These are phyloP conservation scores for Marmota flaviventris DNA, from an alignment of 2,113 vertebrate genomes.

Conservation along the genomic window DNA sequence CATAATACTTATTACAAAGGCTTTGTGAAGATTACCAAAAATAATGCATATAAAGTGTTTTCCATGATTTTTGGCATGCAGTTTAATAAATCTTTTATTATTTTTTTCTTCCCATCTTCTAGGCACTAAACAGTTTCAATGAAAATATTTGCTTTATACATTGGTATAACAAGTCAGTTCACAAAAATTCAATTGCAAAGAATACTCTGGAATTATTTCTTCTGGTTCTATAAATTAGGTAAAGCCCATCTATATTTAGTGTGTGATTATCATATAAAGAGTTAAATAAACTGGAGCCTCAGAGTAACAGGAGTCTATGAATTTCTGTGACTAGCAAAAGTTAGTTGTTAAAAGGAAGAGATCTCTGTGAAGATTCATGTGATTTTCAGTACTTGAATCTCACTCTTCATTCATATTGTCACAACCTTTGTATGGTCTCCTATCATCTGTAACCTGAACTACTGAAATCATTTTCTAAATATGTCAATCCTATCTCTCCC, in stretches of 20 bases:
- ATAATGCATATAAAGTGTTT: neutral
- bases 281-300: neutral
- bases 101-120: neutral
- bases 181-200: neutral
- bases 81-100: neutral
- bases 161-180: neutral
- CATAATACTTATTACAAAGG: neutral
- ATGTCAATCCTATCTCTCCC: neutral
- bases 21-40: constrained; percentile 32
- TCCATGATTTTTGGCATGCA: neutral
- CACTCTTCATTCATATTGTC: neutral
- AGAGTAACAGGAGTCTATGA: neutral
- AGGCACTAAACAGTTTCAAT: neutral
- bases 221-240: neutral
- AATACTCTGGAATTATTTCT: neutral
- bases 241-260: neutral
- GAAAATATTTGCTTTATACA: neutral
- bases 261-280: neutral
- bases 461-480: neutral
- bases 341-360: neutral
- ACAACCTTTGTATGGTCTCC: neutral
- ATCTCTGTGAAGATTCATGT: neutral
- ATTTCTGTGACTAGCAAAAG: neutral
- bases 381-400: neutral
- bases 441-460: neutral